Percentiles rank a stretch among this genome's conserved stretches.
Conservation (phyloP, 1,140 invertebrate genomes). For the Subanguina moxae region DNA sequence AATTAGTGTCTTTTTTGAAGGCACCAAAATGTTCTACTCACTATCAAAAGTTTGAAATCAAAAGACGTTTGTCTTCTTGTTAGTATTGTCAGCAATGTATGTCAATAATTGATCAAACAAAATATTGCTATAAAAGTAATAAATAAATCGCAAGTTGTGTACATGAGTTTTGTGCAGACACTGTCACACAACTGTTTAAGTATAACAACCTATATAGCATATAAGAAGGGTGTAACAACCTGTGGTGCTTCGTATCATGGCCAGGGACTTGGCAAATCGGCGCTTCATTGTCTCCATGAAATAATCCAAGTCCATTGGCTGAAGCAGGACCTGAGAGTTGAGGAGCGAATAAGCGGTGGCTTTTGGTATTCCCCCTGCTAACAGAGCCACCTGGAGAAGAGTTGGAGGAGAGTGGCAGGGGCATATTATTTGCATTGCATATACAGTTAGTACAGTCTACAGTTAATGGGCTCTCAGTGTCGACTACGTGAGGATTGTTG, state of each 20-base stretch:
- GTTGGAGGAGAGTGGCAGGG: background rate
- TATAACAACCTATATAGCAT: too few species aligned
- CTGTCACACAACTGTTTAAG: too few species aligned
- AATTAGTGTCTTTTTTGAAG: too few species aligned
- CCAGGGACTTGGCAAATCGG: conserved; percentile 8
- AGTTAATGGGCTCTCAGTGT: background rate
- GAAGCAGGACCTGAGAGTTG: conserved; percentile 12
- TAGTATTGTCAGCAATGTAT: too few species aligned
- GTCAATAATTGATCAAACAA: too few species aligned
- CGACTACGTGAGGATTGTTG: background rate
- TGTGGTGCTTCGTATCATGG: conserved; percentile 19
- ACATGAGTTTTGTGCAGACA: too few species aligned
- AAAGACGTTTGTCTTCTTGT: too few species aligned
- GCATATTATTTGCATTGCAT: background rate
- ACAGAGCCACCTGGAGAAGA: background rate
- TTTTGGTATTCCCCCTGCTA: background rate
- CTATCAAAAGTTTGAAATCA: too few species aligned
- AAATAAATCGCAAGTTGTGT: too few species aligned
- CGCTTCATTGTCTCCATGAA: background rate
- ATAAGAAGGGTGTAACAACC: too few species aligned
- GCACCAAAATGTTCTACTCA: too few species aligned
- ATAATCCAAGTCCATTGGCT: background rate
- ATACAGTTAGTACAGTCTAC: background rate
- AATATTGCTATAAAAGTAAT: too few species aligned
- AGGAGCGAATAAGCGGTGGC: background rate